Base-by-base conservation (phyloP, 2,113 vertebrate genomes). In the Cairina moschata region DNA sequence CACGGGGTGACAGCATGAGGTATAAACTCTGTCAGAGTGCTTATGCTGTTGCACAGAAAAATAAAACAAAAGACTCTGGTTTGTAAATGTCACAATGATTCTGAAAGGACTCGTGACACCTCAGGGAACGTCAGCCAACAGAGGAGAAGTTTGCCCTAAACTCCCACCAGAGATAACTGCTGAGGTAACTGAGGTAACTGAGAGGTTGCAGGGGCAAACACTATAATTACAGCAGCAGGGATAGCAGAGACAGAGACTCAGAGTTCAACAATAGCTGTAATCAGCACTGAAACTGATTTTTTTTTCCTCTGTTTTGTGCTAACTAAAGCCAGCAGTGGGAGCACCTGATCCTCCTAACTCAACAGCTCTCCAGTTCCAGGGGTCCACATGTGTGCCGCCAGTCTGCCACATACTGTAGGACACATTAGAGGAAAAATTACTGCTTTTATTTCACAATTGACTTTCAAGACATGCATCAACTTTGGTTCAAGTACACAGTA, bases 261-360 rank as follows among this genome's bases (percentile, higher is more conserved):
- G 69, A 87, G 82, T 81, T 80, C 91, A 77, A 74, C 59, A 88
- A 71, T 1, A 86, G 54, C 74, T 79, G 73, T 68, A 93, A 93
- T 87, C 67, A 83, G 48, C 21, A 38, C 44, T 38, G 63, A 90
- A 69, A 48, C 46, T 48, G 20, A 21, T 48, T 48, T 87, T 89
- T 88, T 95, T 54, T n/a, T 58, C 32, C 50, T 58, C 65, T 78
- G 69, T 40, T 86, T 94, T 76, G 31, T 91, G 79, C 78, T 83
- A 91, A 69, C 88, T 88, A 87, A 74, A 95, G 36, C 87, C 94
- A 96, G 88, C 87, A 93, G 89, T 85, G 82, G 91, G 89, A 95
- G 80, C 85, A 94, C 76, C 88, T 93, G 93, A 94, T 91, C 83
- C 31, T 92, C 65, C 86, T 91, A 90, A 92, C 34, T 91, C 90